Base-by-base conservation (phyloP, 2,797 vertebrate species). In the Ctenopoma kingsleyae region DNA sequence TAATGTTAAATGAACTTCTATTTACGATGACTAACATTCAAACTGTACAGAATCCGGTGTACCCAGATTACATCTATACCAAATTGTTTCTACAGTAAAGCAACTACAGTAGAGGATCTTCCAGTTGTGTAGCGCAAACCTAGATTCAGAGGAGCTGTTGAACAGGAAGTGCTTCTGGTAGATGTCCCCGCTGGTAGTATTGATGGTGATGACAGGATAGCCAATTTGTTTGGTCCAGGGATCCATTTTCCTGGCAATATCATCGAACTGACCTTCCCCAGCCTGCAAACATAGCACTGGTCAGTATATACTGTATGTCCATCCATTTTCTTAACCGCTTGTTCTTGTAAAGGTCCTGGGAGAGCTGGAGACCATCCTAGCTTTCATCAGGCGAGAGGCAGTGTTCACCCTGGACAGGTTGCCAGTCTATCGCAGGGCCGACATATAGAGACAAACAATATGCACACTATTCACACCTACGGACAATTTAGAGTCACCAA, bases 171-270 rank as follows among this genome's bases (percentile, higher is more conserved):
- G 94, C 41, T 87, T 86, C 90, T 96, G 95, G 40, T 38, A 12
- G 36, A 81, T n/a, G 0, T 70, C 38, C 50, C 95, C 95, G 1
- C 5, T 63, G 12, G 12, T 83, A 1, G 94, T 95, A 84, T 93
- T 89, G 71, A 96, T 94, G 50, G 80, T 93, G 62, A 96, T 40
- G 54, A 95, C 84, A 8, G 95, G 95, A 71, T 85, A 95, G 7
- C 95, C 95, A 19, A 3, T 81, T 58, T 95, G 92, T 17, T 69
- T 78, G 4, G 82, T 92, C 95, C 95, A 96, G 0, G 53, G 51
- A 5, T 78, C 13, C 94, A 96, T 94, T 8, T 94, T 2, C 3
- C 1, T 0, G 1, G 71, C 38, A 49, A 94, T 52, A 0, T 86
- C 0, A 0, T 67, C 85, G 87, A 91, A 41, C 20, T 48, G 40